These are phyloP conservation scores for Crotalus tigris DNA, from an alignment of 2,113 vertebrate genomes.

Conservation along the genomic window DNA sequence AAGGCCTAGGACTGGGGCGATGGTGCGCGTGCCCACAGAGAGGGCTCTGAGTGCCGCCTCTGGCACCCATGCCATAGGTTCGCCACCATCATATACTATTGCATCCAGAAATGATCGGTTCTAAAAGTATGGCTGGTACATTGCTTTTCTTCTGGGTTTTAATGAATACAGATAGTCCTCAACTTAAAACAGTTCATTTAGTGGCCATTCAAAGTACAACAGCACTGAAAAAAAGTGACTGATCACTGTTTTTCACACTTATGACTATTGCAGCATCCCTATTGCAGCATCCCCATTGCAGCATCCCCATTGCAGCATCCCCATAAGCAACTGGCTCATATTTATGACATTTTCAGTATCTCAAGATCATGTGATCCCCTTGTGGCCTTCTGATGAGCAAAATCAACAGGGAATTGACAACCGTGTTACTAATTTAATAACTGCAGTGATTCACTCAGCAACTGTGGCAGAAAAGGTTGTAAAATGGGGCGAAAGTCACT, in stretches of 20 bases:
- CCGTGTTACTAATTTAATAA: no score
- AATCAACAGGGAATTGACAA: not conserved
- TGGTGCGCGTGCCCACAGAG: no score
- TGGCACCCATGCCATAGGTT: no score
- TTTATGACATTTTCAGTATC: not conserved
- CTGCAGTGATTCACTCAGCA: not conserved
- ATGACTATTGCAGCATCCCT: no score
- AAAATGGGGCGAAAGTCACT: not conserved
- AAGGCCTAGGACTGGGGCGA: no score
- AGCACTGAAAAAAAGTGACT: not conserved
- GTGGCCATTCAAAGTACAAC: not conserved
- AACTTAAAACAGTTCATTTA: not conserved
- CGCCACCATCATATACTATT: not conserved
- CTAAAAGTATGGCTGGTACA: not conserved
- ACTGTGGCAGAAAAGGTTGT: not conserved
- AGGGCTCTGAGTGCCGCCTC: no score
- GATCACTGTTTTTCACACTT: not conserved
- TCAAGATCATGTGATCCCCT: not conserved
- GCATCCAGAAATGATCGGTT: not conserved
- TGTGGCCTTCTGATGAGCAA: not conserved
- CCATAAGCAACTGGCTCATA: not conserved
- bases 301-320: not conserved
- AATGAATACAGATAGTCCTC: not conserved
- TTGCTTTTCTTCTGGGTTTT: not conserved
- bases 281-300: not conserved